phyloP scores from a whole-genome alignment of 37 sponge, comb jelly and placozoan genomes.

The Haliclona indistincta region DNA sequence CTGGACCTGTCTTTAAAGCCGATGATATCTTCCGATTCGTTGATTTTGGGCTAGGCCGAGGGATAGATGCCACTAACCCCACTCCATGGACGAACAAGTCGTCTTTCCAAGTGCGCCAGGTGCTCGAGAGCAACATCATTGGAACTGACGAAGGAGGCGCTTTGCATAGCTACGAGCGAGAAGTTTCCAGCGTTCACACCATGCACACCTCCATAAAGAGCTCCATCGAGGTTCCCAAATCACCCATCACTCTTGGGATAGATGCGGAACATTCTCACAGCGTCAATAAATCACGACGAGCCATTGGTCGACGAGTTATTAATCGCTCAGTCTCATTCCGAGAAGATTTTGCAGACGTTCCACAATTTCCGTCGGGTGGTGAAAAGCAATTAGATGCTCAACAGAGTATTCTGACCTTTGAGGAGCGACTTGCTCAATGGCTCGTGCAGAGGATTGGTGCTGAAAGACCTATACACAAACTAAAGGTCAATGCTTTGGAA shows the following conservation, averaged over 20 bases:
- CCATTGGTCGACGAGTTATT: slow-evolving; percentile 39
- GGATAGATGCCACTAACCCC: slow-evolving; percentile 13
- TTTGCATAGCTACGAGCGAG: slow-evolving; percentile 48
- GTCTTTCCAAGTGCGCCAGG: slow-evolving; percentile 42
- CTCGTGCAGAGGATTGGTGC: slow-evolving; percentile 20
- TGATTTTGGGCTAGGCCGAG: slow-evolving; percentile 49
- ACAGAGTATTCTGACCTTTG: slow-evolving; percentile 4
- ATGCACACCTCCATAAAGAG: slow-evolving; percentile 24
- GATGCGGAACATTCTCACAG: slow-evolving; percentile 41
- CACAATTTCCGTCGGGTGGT: not conserved
- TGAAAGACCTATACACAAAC: not conserved
- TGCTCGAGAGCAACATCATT: slow-evolving; percentile 15
- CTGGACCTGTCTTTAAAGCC: slow-evolving; percentile 1
- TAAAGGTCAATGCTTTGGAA: not conserved
- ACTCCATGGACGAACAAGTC: slow-evolving; percentile 42
- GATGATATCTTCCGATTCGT: slow-evolving; percentile 5
- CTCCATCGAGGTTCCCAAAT: slow-evolving; percentile 23
- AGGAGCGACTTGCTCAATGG: slow-evolving; percentile 50
- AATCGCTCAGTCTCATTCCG: slow-evolving; percentile 50
- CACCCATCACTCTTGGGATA: slow-evolving; percentile 34
- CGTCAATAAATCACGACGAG: slow-evolving; percentile 17
- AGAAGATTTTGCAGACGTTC: slow-evolving; percentile 40
- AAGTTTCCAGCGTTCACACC: slow-evolving; percentile 26
- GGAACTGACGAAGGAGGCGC: slow-evolving; percentile 64
- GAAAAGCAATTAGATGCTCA: not conserved